Evolutionary conservation across 2,113 vertebrate species (phyloP), one percentile per base, ranked within the genome.

Genomic region (Collichthys lucidus): DNA sequence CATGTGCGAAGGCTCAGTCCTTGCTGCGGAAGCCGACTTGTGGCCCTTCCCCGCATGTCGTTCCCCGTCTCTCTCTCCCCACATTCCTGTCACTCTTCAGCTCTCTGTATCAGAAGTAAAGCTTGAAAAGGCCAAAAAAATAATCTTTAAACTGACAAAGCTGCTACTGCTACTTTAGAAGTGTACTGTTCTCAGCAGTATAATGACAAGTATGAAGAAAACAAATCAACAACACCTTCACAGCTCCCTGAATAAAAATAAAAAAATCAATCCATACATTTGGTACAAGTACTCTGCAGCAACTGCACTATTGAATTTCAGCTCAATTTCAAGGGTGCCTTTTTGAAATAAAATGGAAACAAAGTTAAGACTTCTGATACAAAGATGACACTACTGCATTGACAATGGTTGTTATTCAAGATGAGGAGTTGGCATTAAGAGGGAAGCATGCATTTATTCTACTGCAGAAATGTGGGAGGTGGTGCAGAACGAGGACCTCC

Each of bases 281-380:
- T 53, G 3, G 50, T 64, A 53, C 56, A 68, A 60, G 31, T 56
- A 19, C 66, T 74, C 22, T 68, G 74, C 78, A 80, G 66, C 66
- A 74, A 61, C 81, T 73, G 66, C 62, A 67, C 60, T 75, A 88
- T 67, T 84, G 83, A 79, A 81, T 84, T 85, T 82, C 74, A 76
- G 62, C 68, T 78, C 49, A 3, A 80, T 65, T 52, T 80, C 35
- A 53, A 74, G 26, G 26, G 11, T 17, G 1, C 22, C 49, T 47
- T 68, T 66, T 46, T 57, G 7, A 24, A 79, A 40, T 35, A 29
- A 79, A 70, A 79, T 55, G n/a, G 49, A 49, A 49, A 56, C 19
- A 78, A 76, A 70, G 57, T 22, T 40, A 11, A 66, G 66, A 84
- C 35, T 40, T 40, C 35, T 40, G 47, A 64, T 24, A 64, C 61